Conservation (phyloP, 35 echinoderm and acorn worm species). For the Strongylocentrotus purpuratus region DNA sequence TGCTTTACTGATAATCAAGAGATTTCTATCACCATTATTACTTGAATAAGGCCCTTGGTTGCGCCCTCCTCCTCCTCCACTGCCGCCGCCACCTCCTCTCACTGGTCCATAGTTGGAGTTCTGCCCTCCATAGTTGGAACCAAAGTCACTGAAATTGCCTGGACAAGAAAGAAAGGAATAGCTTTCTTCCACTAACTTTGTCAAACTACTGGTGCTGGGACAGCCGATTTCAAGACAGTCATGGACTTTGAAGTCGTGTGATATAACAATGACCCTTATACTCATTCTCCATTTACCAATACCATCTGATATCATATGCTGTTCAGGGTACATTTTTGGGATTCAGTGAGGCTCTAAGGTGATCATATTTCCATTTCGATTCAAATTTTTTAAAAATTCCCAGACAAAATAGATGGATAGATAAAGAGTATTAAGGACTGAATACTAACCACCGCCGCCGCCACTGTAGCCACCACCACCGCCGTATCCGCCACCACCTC, state of each 20-base stretch:
- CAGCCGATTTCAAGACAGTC: neutral
- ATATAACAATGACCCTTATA: neutral
- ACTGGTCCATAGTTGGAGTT: slow-evolving; percentile 56
- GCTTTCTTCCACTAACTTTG: neutral
- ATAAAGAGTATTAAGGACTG: neutral
- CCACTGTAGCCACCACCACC: slow-evolving; percentile 32
- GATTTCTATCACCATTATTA: slow-evolving; percentile 34
- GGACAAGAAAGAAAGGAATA: slow-evolving; percentile 2
- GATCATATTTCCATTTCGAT: neutral
- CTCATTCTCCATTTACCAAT: neutral
- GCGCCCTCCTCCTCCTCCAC: slow-evolving; percentile 18
- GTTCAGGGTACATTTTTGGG: neutral
- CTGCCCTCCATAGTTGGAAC: slow-evolving; percentile 54
- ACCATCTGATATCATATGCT: neutral
- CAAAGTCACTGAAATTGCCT: slow-evolving; percentile 57
- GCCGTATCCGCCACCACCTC: neutral
- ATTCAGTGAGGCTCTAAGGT: neutral
- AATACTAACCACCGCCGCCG: slow-evolving; percentile 23
- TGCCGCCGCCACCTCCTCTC: slow-evolving; percentile 47
- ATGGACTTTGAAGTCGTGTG: neutral
- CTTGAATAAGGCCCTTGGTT: slow-evolving; percentile 51
- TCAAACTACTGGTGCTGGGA: neutral
- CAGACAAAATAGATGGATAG: neutral
- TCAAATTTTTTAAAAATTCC: neutral
- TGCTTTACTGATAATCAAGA: neutral